Percentiles rank a stretch among this genome's conserved stretches.
phyloP scores from a whole-genome alignment of 2,113 vertebrate species.

The Pituophis catenifer region DNA sequence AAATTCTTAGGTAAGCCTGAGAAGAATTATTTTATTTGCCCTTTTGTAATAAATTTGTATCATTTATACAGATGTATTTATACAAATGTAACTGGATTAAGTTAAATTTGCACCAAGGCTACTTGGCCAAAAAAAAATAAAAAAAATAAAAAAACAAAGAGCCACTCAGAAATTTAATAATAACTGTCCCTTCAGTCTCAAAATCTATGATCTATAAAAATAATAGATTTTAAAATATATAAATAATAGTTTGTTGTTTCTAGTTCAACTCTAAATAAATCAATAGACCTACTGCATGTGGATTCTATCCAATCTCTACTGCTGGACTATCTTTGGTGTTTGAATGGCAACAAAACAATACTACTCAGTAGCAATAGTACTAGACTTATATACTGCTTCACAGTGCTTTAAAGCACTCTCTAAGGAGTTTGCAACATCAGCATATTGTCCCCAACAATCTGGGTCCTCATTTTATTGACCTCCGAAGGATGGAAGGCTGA shows the following conservation, averaged over 20 bases:
- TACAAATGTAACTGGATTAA: neutral
- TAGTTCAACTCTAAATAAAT: neutral
- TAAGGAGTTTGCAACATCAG: neutral
- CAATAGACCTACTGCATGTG: neutral
- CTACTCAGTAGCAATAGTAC: neutral
- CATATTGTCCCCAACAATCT: neutral
- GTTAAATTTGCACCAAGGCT: neutral
- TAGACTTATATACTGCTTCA: neutral
- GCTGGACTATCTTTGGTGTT: neutral
- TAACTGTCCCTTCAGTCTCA: neutral
- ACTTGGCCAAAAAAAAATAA: neutral
- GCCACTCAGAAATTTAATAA: neutral
- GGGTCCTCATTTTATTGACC: neutral
- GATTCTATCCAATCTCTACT: neutral
- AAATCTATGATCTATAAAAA: neutral
- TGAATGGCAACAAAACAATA: neutral
- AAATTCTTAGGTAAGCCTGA: neutral
- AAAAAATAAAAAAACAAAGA: neutral
- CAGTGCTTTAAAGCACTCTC: neutral
- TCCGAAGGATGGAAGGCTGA: neutral
- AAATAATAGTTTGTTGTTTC: neutral
- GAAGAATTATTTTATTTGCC: neutral
- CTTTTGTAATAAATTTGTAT: neutral
- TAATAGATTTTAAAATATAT: neutral
- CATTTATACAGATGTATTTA: neutral